phyloP scores from a whole-genome alignment of 2,113 vertebrate species.

The Tenebrosternarchus preto region DNA sequence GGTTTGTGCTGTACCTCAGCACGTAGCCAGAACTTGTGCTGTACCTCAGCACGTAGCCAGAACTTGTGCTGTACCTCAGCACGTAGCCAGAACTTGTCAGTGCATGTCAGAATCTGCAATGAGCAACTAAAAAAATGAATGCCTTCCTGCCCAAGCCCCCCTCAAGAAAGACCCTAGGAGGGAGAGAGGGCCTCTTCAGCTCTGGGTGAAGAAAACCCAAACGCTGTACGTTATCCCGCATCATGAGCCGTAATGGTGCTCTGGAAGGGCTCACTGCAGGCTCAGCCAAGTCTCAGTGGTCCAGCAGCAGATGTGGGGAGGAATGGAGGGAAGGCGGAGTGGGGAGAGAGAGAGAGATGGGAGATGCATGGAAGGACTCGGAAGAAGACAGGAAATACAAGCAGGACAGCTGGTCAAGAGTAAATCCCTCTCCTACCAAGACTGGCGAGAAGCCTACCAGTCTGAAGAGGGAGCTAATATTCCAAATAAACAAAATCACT shows the following conservation, averaged over 20 bases:
- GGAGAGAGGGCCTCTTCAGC: slow-evolving; percentile 10
- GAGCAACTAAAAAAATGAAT: slow-evolving; percentile 41
- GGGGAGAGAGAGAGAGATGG: neutral
- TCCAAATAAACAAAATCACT: too few species aligned
- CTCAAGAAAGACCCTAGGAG: slow-evolving; percentile 33
- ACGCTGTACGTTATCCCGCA: slow-evolving; percentile 25
- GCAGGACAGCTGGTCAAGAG: slow-evolving; percentile 34
- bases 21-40: neutral
- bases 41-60: too few species aligned
- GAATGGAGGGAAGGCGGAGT: neutral
- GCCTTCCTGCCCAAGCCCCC: slow-evolving; percentile 63
- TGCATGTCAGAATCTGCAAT: neutral
- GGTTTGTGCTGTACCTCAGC: neutral
- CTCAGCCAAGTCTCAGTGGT: slow-evolving; percentile 37
- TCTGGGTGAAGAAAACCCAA: slow-evolving; percentile 21
- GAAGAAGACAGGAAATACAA: slow-evolving; percentile 33
- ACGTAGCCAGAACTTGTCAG: neutral
- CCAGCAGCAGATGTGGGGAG: slow-evolving; percentile 41
- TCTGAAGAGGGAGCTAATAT: slow-evolving; percentile 47
- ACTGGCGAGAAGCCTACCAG: slow-evolving; percentile 31
- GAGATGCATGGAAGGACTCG: neutral
- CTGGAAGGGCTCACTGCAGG: slow-evolving; percentile 30
- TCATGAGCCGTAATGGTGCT: slow-evolving; percentile 28
- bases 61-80: neutral
- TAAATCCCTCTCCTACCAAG: slow-evolving; percentile 47